Conservation (phyloP, 2,797 vertebrate species). For the Trachurus trachurus region DNA sequence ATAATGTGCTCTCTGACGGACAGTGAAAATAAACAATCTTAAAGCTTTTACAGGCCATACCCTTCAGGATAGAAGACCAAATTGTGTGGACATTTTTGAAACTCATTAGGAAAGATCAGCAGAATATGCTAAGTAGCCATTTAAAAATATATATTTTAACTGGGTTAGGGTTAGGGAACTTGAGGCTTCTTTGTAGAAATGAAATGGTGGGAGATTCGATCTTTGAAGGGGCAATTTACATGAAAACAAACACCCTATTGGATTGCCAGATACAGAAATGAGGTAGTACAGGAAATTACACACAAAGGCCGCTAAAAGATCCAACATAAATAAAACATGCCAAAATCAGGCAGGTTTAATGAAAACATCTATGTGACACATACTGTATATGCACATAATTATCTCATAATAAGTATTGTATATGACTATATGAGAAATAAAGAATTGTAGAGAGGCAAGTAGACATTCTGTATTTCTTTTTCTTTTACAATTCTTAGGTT, state of each 20-base stretch:
- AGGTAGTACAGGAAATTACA: conserved; percentile 22
- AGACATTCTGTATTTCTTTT: not conserved
- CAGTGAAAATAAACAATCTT: not conserved
- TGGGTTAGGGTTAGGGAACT: conserved; percentile 3
- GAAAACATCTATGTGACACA: conserved; percentile 19
- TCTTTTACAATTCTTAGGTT: not conserved
- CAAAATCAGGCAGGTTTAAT: conserved; percentile 4
- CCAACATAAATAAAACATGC: conserved; percentile 2
- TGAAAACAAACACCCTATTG: conserved; percentile 39
- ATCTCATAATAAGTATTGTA: no score
- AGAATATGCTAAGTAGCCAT: conserved; percentile 1
- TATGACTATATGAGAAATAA: not conserved
- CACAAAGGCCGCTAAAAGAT: not conserved
- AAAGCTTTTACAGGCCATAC: not conserved
- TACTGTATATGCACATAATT: no score
- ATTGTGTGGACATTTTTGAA: conserved; percentile 11
- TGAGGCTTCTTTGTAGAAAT: conserved; percentile 16
- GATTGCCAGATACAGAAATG: conserved; percentile 37
- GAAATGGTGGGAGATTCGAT: conserved; percentile 24
- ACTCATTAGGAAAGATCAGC: conserved; percentile 13
- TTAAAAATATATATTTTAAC: conserved; percentile 23
- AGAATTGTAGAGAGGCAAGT: not conserved
- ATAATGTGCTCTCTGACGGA: not conserved
- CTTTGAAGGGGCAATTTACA: conserved; percentile 28
- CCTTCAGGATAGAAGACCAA: not conserved